phyloP scores from a whole-genome alignment of 2,797 vertebrate genomes.

The Sciaenops ocellatus region DNA sequence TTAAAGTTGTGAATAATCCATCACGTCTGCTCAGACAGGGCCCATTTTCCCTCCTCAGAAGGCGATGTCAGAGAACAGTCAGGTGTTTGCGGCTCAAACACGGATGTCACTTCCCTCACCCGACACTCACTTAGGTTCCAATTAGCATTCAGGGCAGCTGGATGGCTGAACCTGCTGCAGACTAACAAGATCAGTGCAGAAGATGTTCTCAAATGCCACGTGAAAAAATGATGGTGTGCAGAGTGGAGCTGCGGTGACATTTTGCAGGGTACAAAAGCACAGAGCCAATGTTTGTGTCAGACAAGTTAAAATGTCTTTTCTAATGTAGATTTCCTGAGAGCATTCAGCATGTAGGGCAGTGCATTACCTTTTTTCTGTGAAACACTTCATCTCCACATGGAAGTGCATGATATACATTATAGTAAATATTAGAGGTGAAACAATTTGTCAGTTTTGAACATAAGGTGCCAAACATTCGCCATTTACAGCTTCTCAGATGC shows the following conservation, averaged over 20 bases:
- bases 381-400: neutral
- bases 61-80: slow-evolving; percentile 16
- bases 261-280: slow-evolving; percentile 15
- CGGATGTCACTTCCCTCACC: slow-evolving; percentile 33
- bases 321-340: neutral
- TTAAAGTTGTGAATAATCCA: slow-evolving; percentile 76
- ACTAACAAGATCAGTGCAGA: slow-evolving; percentile 33
- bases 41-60: neutral
- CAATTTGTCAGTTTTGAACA: neutral
- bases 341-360: neutral
- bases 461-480: neutral
- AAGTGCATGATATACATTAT: neutral
- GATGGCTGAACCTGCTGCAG: slow-evolving; percentile 36
- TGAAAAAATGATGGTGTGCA: slow-evolving; percentile 2
- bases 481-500: neutral
- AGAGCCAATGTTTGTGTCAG: slow-evolving; percentile 30
- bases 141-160: slow-evolving; percentile 51
- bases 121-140: slow-evolving; percentile 28
- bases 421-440: neutral
- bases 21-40: slow-evolving; percentile 54
- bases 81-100: slow-evolving; percentile 44
- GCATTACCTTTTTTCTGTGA: no score
- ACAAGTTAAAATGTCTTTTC: slow-evolving; percentile 5
- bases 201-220: slow-evolving; percentile 51
- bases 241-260: slow-evolving; percentile 33